Percentiles rank a stretch among this genome's conserved stretches.
These are phyloP conservation scores for Odobenus rosmarus DNA, from an alignment of 2,113 vertebrate genomes.

Conservation along the genomic window DNA sequence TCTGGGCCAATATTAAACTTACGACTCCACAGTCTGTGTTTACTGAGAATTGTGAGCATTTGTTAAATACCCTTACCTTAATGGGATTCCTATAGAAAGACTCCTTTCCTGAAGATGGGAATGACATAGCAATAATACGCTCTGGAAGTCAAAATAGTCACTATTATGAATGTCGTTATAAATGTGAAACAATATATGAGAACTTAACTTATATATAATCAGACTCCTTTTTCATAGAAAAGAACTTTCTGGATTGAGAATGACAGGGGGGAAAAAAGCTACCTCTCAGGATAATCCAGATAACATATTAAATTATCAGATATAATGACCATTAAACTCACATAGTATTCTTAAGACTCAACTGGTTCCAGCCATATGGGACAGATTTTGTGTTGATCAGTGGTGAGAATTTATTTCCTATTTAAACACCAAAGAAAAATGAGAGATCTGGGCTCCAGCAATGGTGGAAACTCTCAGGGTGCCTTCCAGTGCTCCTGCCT, in stretches of 20 bases:
- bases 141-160: constrained; percentile 84
- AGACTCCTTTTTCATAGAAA: neutral
- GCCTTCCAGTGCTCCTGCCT: neutral
- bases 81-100: constrained; percentile 98
- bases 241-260: neutral
- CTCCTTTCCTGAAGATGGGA: constrained; percentile 95
- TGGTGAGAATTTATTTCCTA: constrained; percentile 10
- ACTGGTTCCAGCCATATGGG: neutral
- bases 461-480: neutral
- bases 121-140: constrained; percentile 97
- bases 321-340: neutral
- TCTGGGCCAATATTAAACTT: neutral
- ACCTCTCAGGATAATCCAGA: neutral
- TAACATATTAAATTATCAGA: constrained; percentile 10
- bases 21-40: neutral
- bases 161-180: neutral
- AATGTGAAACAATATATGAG: neutral
- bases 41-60: neutral
- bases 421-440: constrained; percentile 20
- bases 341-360: neutral
- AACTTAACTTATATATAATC: neutral
- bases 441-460: neutral
- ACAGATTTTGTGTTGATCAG: neutral
- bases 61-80: constrained; percentile 83
- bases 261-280: neutral